Percentiles rank a stretch among this genome's conserved stretches.
Evolutionary conservation across 2,888 invertebrate genomes (phyloP).

Genomic region (Nomada ferruginata): DNA sequence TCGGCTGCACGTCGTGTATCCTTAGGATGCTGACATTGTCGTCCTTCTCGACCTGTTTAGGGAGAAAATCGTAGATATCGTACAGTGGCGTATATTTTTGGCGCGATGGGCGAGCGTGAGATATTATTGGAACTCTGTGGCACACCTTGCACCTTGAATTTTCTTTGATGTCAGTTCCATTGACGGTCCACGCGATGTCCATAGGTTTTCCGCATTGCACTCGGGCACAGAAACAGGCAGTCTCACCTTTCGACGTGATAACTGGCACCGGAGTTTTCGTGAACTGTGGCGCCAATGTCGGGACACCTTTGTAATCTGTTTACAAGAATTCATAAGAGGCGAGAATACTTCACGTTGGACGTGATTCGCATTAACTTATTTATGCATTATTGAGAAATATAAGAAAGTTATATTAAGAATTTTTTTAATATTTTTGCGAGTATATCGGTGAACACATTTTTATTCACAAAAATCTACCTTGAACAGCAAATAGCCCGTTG

Average conservation of each 20-base stretch:
- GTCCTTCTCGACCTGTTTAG: conserved; percentile 83
- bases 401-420: too few relatives aligned
- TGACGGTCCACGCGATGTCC: conserved; percentile 86
- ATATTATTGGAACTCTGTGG: background rate
- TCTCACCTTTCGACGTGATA: conserved; percentile 84
- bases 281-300: conserved; percentile 83
- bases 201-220: conserved; percentile 84
- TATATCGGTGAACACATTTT: background rate
- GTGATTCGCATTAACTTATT: too few relatives aligned
- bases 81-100: background rate
- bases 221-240: conserved; percentile 86
- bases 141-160: conserved; percentile 81
- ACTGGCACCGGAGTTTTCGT: conserved; percentile 86
- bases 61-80: too few relatives aligned
- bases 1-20: conserved; percentile 86
- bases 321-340: background rate
- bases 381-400: too few relatives aligned
- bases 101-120: background rate
- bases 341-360: too few relatives aligned
- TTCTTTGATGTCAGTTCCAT: conserved; percentile 83
- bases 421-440: too few relatives aligned
- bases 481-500: conserved; percentile 85
- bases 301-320: conserved; percentile 73
- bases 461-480: conserved; percentile 80
- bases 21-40: conserved; percentile 86